Evolutionary conservation across 2,888 invertebrate genomes (phyloP).

Genomic region (Aleiodes testaceus): DNA sequence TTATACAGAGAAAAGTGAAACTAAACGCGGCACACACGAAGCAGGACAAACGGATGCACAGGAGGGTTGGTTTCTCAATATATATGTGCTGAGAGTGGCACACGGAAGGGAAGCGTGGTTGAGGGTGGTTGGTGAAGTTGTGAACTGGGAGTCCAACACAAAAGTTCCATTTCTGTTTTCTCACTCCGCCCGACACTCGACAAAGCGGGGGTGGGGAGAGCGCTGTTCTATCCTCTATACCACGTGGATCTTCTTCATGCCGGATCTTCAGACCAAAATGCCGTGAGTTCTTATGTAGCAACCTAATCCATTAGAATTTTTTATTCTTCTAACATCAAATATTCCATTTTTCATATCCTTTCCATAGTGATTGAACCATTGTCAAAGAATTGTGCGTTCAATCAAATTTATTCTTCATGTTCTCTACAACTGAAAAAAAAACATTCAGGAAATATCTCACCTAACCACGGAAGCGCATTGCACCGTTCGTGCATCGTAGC

Average conservation of each 20-base stretch:
- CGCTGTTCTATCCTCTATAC: slow-evolving; percentile 26
- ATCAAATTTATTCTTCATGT: no score
- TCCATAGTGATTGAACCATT: no score
- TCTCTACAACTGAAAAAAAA: background rate
- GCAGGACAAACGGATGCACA: slow-evolving; percentile 45
- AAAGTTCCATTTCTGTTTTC: slow-evolving; percentile 35
- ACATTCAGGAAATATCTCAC: slow-evolving; percentile 11
- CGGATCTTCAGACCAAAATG: slow-evolving; percentile 45
- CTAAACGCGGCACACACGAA: slow-evolving; percentile 43
- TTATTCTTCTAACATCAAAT: no score
- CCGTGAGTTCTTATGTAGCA: background rate
- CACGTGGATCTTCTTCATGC: slow-evolving; percentile 35
- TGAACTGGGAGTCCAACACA: slow-evolving; percentile 30
- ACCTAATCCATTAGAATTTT: background rate
- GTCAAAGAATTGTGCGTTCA: background rate
- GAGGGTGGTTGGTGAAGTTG: background rate
- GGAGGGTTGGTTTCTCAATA: slow-evolving; percentile 1
- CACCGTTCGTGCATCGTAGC: slow-evolving; percentile 44
- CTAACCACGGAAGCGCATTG: slow-evolving; percentile 46
- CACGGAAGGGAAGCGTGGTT: slow-evolving; percentile 32
- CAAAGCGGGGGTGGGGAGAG: background rate
- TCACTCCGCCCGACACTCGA: slow-evolving; percentile 19
- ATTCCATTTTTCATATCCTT: no score
- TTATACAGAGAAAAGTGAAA: slow-evolving; percentile 48
- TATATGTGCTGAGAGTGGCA: slow-evolving; percentile 28